Conservation (phyloP, 2,888 invertebrate species). For the Nomada ruficornis region DNA sequence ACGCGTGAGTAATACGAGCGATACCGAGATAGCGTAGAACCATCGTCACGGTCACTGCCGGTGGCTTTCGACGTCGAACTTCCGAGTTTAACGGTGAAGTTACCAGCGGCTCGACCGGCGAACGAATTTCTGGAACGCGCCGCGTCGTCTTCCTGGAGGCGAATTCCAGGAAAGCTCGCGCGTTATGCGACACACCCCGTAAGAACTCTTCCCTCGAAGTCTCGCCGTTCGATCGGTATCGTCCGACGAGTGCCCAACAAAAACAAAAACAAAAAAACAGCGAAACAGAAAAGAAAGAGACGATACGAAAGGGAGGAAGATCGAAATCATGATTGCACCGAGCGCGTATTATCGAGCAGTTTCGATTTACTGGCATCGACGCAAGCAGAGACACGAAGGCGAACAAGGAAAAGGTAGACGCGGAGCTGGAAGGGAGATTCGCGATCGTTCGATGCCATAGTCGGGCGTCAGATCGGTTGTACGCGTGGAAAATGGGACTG, state of each 20-base stretch:
- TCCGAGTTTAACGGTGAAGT: conserved; percentile 53
- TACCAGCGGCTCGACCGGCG: conserved; percentile 17
- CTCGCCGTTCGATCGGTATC: conserved; percentile 1
- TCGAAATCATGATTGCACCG: background rate
- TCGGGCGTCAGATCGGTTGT: conserved; percentile 80
- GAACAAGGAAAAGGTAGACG: conserved; percentile 27
- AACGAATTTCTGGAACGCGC: conserved; percentile 47
- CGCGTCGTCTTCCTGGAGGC: background rate
- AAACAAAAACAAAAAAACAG: background rate
- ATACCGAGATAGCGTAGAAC: background rate
- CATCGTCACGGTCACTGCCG: conserved; percentile 46
- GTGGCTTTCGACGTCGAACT: conserved; percentile 33
- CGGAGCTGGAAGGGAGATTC: conserved; percentile 41
- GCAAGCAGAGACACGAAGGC: conserved; percentile 41
- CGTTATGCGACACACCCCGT: conserved; percentile 7
- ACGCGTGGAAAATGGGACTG: conserved; percentile 79
- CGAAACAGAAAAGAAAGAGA: background rate
- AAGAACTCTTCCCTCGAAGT: conserved; percentile 9
- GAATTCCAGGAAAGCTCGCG: conserved; percentile 44
- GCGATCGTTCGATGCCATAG: conserved; percentile 72
- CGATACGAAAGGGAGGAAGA: background rate
- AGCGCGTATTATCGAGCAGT: conserved; percentile 67
- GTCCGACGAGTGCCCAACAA: background rate
- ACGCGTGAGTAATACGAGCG: background rate
- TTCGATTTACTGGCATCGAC: conserved; percentile 74